Percentiles rank a stretch among this genome's conserved stretches.
phyloP scores from a whole-genome alignment of 2,888 invertebrate genomes.

The Metalampra italica region DNA sequence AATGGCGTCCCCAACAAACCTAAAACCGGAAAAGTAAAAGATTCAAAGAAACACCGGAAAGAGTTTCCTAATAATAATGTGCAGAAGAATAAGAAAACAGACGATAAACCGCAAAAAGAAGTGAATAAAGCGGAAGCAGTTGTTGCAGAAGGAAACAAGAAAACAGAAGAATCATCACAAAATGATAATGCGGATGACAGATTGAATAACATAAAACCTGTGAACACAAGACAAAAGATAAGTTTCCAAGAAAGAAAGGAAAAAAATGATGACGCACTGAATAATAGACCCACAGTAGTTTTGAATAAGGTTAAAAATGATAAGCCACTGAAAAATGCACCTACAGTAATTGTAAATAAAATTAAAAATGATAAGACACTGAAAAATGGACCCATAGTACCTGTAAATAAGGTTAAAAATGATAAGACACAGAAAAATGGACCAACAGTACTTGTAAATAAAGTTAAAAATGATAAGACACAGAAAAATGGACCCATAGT shows the following conservation, averaged over 20 bases:
- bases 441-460: constrained; percentile 35
- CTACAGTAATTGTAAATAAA: neutral
- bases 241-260: too few relatives aligned
- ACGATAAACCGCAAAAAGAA: constrained; percentile 10
- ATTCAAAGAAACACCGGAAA: too few relatives aligned
- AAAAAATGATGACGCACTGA: too few relatives aligned
- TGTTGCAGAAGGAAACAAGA: constrained; percentile 13
- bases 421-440: constrained; percentile 14
- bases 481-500: constrained; percentile 20
- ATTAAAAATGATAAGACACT: constrained; percentile 13
- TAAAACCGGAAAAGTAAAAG: constrained; percentile 16
- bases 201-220: too few relatives aligned
- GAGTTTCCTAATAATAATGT: neutral
- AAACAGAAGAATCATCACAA: constrained; percentile 2
- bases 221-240: too few relatives aligned
- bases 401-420: constrained; percentile 24
- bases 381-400: constrained; percentile 12
- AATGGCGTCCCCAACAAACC: constrained; percentile 23
- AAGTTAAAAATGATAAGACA: constrained; percentile 34
- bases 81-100: constrained; percentile 9
- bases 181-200: neutral
- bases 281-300: neutral
- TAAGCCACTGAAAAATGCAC: neutral
- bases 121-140: constrained; percentile 17
- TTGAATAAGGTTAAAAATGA: too few relatives aligned